A percentile compares a stretch with the other conserved stretches of the same genome.
Evolutionary conservation across 2,113 vertebrate species (phyloP).

Genomic region (Limanda limanda): DNA sequence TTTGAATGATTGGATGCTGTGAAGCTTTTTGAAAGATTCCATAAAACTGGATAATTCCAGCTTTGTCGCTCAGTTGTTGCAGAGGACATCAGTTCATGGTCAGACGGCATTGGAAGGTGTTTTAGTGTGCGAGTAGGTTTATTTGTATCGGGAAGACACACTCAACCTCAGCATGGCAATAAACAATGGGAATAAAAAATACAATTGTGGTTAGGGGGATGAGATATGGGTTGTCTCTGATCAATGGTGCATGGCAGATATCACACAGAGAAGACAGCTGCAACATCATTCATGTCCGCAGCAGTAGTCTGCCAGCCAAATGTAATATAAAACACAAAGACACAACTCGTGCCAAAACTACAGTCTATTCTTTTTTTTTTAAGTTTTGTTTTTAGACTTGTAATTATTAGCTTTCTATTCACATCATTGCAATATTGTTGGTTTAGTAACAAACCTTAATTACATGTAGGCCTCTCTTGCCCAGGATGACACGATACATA

Average conservation of each 20-base stretch:
- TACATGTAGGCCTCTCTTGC: too few relatives aligned
- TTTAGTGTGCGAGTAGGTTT: background rate
- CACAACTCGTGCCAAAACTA: background rate
- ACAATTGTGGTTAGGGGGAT: background rate
- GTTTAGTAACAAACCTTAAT: too few relatives aligned
- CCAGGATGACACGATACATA: too few relatives aligned
- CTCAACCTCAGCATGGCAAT: background rate
- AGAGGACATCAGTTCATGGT: background rate
- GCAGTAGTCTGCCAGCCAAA: background rate
- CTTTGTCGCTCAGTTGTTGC: background rate
- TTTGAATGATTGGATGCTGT: background rate
- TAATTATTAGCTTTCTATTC: too few relatives aligned
- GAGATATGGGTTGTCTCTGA: slow-evolving; percentile 10
- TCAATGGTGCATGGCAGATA: slow-evolving; percentile 40
- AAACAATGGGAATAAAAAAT: background rate
- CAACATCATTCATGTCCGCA: background rate
- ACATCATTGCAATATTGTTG: too few relatives aligned
- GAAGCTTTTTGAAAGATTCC: background rate
- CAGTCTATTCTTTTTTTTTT: too few relatives aligned
- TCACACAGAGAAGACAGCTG: slow-evolving; percentile 15
- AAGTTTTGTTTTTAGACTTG: too few relatives aligned
- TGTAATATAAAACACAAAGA: background rate
- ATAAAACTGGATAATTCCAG: background rate
- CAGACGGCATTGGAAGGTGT: background rate
- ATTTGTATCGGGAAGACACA: background rate